A percentile compares a stretch with the other conserved stretches of the same genome.
phyloP scores from a whole-genome alignment of 2,888 invertebrate genomes.

The Chrysodeixis includens region DNA sequence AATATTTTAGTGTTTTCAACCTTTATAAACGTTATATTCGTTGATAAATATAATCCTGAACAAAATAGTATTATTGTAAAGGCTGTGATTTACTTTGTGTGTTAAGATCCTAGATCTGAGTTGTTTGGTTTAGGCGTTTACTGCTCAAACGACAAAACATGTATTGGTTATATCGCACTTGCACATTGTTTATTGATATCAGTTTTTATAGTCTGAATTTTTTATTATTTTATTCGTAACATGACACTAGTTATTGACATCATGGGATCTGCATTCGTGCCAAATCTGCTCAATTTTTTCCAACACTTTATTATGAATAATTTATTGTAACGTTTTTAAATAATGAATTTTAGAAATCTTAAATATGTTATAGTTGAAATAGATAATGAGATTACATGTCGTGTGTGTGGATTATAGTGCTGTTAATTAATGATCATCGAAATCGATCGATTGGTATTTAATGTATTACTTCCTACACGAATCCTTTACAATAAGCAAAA shows the following conservation, averaged over 20 bases:
- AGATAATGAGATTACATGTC: slow-evolving; percentile 53
- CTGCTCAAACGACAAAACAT: slow-evolving; percentile 55
- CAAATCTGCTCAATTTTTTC: slow-evolving; percentile 85
- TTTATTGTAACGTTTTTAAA: slow-evolving; percentile 66
- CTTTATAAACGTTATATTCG: slow-evolving; percentile 58
- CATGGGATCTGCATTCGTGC: slow-evolving; percentile 73
- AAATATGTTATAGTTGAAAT: slow-evolving; percentile 61
- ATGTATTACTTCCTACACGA: slow-evolving; percentile 9
- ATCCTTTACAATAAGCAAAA: neutral
- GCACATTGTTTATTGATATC: slow-evolving; percentile 38
- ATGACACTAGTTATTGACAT: slow-evolving; percentile 52
- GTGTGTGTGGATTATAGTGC: slow-evolving; percentile 55
- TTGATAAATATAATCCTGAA: slow-evolving; percentile 54
- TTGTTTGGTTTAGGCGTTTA: slow-evolving; percentile 65
- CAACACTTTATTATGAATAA: slow-evolving; percentile 65
- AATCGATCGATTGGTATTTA: slow-evolving; percentile 37
- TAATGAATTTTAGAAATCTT: slow-evolving; percentile 60
- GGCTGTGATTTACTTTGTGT: slow-evolving; percentile 87
- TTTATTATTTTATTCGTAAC: slow-evolving; percentile 51
- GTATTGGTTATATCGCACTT: slow-evolving; percentile 47
- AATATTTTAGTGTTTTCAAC: slow-evolving; percentile 64
- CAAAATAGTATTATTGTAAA: slow-evolving; percentile 73
- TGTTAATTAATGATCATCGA: slow-evolving; percentile 54
- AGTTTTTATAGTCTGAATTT: slow-evolving; percentile 31
- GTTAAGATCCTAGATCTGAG: slow-evolving; percentile 78